Base-by-base conservation (phyloP, 2,797 vertebrate species). In the Tolypeutes matacus region DNA sequence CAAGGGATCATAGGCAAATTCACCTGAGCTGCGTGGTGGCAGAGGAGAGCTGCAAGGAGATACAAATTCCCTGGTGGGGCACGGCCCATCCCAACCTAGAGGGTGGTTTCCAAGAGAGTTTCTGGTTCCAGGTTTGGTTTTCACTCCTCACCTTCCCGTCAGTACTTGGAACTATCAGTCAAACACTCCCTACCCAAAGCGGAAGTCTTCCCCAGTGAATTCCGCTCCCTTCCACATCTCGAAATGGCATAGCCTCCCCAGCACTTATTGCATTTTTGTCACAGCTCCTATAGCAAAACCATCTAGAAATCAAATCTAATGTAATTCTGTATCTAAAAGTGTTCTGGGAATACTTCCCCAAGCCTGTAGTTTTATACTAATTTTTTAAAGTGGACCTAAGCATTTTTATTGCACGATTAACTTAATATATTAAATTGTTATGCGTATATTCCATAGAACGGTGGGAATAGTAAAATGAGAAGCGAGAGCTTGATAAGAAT, bases 311-410 rank as follows among this genome's bases (percentile, higher is more conserved):
- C 58, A 95, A 94, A 92, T 78, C 27, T 84, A 93, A 73, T 42
- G 39, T 36, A 80, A 93, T 94, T 93, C 42, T 27, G 7, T 34
- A 91, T 86, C 70, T 64, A 72, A 70, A 88, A 95, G 89, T 65
- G 36, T 75, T 73, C 53, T 64, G 42, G 27, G 34, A 96, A 87
- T 81, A 73, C 11, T 29, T 73, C 72, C 34, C 20, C n/a, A 65
- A 86, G 10, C 18, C 34, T 96, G 29, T 81, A 89, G 73, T 67
- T 95, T 86, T 91, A 86, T 31, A 89, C 58, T 90, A 87, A 94
- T 51, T 89, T 93, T 96, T 91, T 91, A 13, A 84, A 95, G 75
- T 88, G 49, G 95, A 92, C 31, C 23, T 91, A 95, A 89, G 77
- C 77, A 95, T 88, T 86, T 95, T 85, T 42, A 95, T 86, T 70